phyloP scores from a whole-genome alignment of 1,140 invertebrate species.

The Chymomyza costata region DNA sequence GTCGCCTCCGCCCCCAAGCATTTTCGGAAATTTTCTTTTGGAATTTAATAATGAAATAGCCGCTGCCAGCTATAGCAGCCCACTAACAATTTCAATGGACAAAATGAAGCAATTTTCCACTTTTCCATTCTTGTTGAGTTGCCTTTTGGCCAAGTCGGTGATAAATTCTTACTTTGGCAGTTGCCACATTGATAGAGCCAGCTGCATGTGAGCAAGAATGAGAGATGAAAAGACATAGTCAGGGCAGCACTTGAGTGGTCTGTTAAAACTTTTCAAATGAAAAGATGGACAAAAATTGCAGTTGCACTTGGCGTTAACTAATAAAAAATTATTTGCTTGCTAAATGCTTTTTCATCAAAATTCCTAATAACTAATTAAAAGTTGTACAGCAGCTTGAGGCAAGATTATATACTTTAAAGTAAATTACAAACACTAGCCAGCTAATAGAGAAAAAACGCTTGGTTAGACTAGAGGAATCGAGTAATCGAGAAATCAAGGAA shows the following conservation, averaged over 20 bases:
- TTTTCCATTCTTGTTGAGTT: slow-evolving; percentile 30
- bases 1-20: not conserved
- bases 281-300: slow-evolving; percentile 1
- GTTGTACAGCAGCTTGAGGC: slow-evolving; percentile 11
- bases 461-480: too few relatives aligned
- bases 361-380: slow-evolving; percentile 65
- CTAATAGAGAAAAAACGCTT: too few relatives aligned
- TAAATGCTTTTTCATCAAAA: too few relatives aligned
- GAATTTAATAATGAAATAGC: slow-evolving; percentile 72
- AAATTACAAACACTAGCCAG: slow-evolving; percentile 29
- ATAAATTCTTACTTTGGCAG: slow-evolving; percentile 52
- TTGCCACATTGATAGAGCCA: too few relatives aligned
- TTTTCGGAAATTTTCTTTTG: slow-evolving; percentile 47
- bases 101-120: slow-evolving; percentile 42
- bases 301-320: slow-evolving; percentile 13
- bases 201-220: slow-evolving; percentile 13
- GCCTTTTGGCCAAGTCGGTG: slow-evolving; percentile 21
- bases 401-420: slow-evolving; percentile 42
- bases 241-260: slow-evolving; percentile 21
- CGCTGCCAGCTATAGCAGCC: slow-evolving; percentile 39
- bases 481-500: too few relatives aligned
- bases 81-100: too few relatives aligned
- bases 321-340: slow-evolving; percentile 40
- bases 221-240: slow-evolving; percentile 32
- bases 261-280: slow-evolving; percentile 5